A percentile compares a stretch with the other conserved stretches of the same genome.
Conservation (phyloP, 2,113 vertebrate genomes). For the Gymnogyps californianus region DNA sequence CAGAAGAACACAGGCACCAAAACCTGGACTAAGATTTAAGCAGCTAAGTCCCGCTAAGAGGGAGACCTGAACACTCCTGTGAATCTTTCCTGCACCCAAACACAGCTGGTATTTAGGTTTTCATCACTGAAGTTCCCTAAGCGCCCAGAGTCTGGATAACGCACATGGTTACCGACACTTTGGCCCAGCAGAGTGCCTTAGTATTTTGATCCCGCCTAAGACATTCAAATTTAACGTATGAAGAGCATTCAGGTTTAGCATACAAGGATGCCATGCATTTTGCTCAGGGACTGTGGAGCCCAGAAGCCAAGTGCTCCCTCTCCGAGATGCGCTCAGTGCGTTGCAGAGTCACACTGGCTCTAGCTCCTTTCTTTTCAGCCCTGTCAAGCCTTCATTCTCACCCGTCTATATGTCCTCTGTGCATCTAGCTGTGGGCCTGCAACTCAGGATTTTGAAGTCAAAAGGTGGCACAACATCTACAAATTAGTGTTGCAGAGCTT, state of each 20-base stretch:
- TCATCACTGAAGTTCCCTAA: background rate
- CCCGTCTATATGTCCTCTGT: background rate
- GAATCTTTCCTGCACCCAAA: background rate
- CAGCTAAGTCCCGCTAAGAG: background rate
- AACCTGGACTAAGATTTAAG: background rate
- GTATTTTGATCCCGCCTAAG: background rate
- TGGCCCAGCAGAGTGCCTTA: background rate
- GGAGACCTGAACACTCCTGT: background rate
- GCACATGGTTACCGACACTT: rapidly evolving
- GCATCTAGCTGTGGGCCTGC: no score
- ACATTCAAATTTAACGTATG: background rate
- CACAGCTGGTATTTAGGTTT: background rate
- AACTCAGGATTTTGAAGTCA: background rate
- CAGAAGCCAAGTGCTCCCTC: background rate
- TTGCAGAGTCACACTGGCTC: background rate
- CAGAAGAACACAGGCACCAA: background rate
- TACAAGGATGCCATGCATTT: background rate
- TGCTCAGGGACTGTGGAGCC: background rate
- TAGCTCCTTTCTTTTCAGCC: background rate
- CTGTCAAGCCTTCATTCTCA: background rate
- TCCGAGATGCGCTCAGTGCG: rapidly evolving
- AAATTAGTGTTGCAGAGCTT: background rate
- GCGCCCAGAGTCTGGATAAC: background rate
- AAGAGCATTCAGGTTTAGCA: background rate
- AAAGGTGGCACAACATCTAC: background rate